phyloP scores from a whole-genome alignment of 1,140 invertebrate genomes.

The Brachionus rotundiformis region DNA sequence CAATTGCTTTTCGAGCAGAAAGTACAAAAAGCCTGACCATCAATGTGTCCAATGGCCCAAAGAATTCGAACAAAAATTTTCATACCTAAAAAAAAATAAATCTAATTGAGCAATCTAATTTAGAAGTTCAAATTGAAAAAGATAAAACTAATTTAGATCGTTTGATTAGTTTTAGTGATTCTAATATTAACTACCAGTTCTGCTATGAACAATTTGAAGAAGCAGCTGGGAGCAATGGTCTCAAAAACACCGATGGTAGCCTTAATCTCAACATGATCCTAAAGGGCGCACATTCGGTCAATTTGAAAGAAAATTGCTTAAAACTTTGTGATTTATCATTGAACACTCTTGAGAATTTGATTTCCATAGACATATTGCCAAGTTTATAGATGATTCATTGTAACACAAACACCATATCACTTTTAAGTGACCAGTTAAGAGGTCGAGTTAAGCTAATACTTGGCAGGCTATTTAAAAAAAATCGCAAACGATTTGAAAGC shows the following conservation, averaged over 20 bases:
- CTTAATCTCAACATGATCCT: slow-evolving; percentile 45
- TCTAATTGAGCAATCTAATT: background rate
- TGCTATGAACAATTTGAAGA: slow-evolving; percentile 47
- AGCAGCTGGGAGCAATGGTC: slow-evolving; percentile 10
- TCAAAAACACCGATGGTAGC: slow-evolving; percentile 32
- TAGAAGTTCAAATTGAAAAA: background rate
- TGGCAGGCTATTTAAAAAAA: slow-evolving; percentile 28
- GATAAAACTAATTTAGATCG: background rate
- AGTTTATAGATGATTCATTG: slow-evolving; percentile 22
- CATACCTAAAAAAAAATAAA: background rate
- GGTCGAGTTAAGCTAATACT: slow-evolving; percentile 22
- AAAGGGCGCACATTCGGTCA: slow-evolving; percentile 43
- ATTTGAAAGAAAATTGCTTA: slow-evolving; percentile 38
- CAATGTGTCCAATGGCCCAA: background rate
- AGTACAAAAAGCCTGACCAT: background rate
- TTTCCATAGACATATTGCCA: slow-evolving; percentile 36
- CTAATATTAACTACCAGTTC: slow-evolving; percentile 27
- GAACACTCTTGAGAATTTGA: slow-evolving; percentile 44
- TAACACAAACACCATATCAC: background rate
- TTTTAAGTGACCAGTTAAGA: slow-evolving; percentile 37
- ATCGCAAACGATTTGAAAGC: slow-evolving; percentile 27
- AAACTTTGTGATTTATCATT: slow-evolving; percentile 36
- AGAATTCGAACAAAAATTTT: slow-evolving; percentile 26
- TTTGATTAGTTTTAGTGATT: slow-evolving; percentile 11
- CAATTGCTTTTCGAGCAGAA: background rate